Percentiles rank a stretch among this genome's conserved stretches.
phyloP scores from a whole-genome alignment of 2,113 vertebrate genomes.

The Actinemys pallida region DNA sequence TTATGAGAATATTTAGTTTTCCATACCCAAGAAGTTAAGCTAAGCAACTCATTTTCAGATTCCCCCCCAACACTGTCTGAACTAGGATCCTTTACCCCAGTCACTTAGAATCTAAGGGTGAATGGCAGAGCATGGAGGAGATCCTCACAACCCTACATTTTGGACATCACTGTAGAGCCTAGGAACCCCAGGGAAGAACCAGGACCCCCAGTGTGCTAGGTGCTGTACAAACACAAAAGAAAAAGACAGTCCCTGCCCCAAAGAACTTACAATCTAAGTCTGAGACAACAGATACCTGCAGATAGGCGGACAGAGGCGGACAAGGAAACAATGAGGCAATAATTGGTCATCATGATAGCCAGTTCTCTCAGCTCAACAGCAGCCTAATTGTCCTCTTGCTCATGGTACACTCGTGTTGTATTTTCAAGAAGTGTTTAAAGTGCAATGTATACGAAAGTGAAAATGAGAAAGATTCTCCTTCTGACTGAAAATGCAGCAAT shows the following conservation, averaged over 20 bases:
- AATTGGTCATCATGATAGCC: neutral
- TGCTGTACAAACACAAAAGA: neutral
- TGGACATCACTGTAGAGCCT: neutral
- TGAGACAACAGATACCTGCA: neutral
- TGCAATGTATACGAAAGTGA: neutral
- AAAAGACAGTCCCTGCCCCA: neutral
- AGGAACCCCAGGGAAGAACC: neutral
- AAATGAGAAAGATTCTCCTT: conserved; percentile 35
- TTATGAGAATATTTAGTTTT: neutral
- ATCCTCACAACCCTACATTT: fast-evolving
- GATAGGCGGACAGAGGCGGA: neutral
- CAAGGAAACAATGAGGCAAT: neutral
- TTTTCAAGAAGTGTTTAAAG: neutral
- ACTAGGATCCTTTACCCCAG: neutral
- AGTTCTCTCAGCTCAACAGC: neutral
- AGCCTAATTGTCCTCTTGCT: neutral
- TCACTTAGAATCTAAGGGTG: no score
- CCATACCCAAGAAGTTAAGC: neutral
- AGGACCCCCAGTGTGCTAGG: neutral
- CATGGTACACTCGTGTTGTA: neutral
- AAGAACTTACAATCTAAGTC: neutral
- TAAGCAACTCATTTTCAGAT: neutral
- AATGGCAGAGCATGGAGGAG: neutral
- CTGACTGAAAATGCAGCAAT: conserved; percentile 38
- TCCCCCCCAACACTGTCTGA: neutral